phyloP scores from a whole-genome alignment of 2,888 invertebrate species.

The Pollenia labialis region DNA sequence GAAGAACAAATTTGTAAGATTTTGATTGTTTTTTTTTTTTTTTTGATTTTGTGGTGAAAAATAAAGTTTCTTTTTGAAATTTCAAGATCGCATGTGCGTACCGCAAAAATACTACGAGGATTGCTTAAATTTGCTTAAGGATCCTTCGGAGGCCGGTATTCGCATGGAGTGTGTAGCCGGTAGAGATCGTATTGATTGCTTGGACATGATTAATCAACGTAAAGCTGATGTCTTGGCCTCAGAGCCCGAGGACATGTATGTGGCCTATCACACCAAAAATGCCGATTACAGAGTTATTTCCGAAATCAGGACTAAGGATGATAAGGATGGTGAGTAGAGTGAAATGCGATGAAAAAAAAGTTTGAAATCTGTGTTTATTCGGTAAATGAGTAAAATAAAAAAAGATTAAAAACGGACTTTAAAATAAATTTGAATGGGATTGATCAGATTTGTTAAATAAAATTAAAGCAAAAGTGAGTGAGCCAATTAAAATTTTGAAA shows the following conservation, averaged over 20 bases:
- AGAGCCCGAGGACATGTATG: conserved; percentile 95
- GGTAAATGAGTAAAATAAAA: neutral
- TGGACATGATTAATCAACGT: conserved; percentile 89
- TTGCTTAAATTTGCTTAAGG: conserved; percentile 85
- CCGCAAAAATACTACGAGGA: conserved; percentile 87
- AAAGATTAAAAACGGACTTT: neutral
- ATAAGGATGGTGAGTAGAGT: conserved; percentile 87
- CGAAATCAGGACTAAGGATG: conserved; percentile 90
- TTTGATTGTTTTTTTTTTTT: neutral
- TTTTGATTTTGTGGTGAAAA: neutral
- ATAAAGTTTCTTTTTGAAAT: conserved; percentile 3
- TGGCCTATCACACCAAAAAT: conserved; percentile 89
- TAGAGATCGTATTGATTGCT: conserved; percentile 89
- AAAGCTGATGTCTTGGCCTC: conserved; percentile 92
- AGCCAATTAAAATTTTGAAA: no score
- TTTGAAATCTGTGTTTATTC: no score
- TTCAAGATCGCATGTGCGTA: conserved; percentile 90
- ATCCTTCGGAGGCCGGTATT: conserved; percentile 84
- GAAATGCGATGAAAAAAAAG: conserved; percentile 23
- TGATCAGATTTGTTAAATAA: no score
- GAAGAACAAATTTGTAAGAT: conserved; percentile 75
- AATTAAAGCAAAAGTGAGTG: no score
- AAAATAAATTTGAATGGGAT: neutral
- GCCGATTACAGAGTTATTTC: conserved; percentile 91
- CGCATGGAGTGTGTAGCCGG: conserved; percentile 89